Percentiles rank a stretch among this genome's conserved stretches.
Conservation (phyloP, 2,888 invertebrate species). For the Choristoneura rosaceana region DNA sequence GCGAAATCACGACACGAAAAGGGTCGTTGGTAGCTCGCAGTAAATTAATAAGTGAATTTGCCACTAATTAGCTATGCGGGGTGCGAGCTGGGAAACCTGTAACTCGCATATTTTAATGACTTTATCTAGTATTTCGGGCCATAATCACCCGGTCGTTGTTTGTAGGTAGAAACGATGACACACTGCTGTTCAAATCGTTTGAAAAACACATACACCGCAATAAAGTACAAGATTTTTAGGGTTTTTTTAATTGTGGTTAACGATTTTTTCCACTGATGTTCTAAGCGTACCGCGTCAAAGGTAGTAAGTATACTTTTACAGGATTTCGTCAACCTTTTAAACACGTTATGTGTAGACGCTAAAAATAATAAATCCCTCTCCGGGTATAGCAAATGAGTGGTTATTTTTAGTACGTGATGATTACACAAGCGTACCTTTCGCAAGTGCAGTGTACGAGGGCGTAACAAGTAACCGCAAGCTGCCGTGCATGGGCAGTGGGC, state of each 20-base stretch:
- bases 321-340: too few relatives aligned
- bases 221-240: too few relatives aligned
- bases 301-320: too few relatives aligned
- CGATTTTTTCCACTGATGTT: too few relatives aligned
- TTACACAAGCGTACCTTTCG: background rate
- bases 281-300: too few relatives aligned
- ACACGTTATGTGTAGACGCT: too few relatives aligned
- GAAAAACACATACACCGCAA: too few relatives aligned
- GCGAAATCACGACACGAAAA: background rate
- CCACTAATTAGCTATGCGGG: slow-evolving; percentile 39
- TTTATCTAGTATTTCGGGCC: slow-evolving; percentile 62
- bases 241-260: too few relatives aligned
- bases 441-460: slow-evolving; percentile 1
- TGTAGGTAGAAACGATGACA: slow-evolving; percentile 48
- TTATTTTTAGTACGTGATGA: background rate
- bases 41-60: slow-evolving; percentile 36
- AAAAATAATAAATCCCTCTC: too few relatives aligned
- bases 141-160: slow-evolving; percentile 62
- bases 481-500: slow-evolving; percentile 16
- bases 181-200: slow-evolving; percentile 45
- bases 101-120: slow-evolving; percentile 75
- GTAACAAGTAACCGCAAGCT: slow-evolving; percentile 17
- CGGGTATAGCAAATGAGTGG: background rate
- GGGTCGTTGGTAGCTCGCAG: slow-evolving; percentile 1
- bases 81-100: slow-evolving; percentile 51